These are phyloP conservation scores for Neolamprologus falcicula DNA, from an alignment of 2,113 vertebrate genomes.

Conservation along the genomic window DNA sequence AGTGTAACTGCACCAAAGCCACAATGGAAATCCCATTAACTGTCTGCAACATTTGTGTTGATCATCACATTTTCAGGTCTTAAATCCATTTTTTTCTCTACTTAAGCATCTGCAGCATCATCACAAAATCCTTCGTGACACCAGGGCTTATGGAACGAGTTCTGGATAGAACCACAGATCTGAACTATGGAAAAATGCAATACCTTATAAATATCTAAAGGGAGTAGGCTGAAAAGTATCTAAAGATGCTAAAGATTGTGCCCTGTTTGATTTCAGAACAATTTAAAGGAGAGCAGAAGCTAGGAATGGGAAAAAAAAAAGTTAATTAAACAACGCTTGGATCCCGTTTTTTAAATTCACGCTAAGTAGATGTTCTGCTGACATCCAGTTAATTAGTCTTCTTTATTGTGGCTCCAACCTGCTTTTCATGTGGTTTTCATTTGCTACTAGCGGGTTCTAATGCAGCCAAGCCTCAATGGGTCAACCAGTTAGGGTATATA, in stretches of 20 bases:
- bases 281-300: background rate
- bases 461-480: slow-evolving; percentile 18
- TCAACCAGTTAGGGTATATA: background rate
- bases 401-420: slow-evolving; percentile 13
- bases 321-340: background rate
- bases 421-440: slow-evolving; percentile 5
- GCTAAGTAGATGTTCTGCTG: background rate
- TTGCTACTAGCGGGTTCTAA: background rate
- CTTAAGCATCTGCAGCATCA: background rate
- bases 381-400: slow-evolving; percentile 14
- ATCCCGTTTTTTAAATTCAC: background rate
- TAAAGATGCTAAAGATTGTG: background rate
- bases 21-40: background rate
- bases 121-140: background rate
- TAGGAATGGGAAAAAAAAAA: background rate
- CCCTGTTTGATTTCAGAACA: background rate
- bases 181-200: background rate
- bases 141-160: background rate
- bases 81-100: background rate
- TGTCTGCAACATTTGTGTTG: background rate
- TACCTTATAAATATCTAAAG: background rate
- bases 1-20: background rate
- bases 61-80: background rate
- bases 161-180: background rate
- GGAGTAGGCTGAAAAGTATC: background rate